Conservation (phyloP, 2,888 invertebrate species). For the Horisme vitalbata region DNA sequence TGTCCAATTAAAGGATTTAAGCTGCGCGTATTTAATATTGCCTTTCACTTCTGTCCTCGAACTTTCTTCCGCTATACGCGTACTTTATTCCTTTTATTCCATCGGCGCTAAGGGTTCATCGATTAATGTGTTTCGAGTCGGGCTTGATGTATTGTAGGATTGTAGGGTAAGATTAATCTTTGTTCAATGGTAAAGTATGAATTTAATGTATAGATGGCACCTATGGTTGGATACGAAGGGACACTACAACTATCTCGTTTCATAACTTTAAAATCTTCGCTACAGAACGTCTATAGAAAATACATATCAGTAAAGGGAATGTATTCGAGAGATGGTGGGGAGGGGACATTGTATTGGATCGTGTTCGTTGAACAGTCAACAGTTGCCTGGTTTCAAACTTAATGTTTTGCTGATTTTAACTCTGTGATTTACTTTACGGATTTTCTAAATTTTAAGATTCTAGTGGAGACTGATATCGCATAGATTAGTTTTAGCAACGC, state of each 20-base stretch:
- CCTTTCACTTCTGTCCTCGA: slow-evolving; percentile 41
- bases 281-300: slow-evolving; percentile 72
- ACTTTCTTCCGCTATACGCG: slow-evolving; percentile 46
- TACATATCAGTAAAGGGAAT: slow-evolving; percentile 77
- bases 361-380: slow-evolving; percentile 49
- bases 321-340: slow-evolving; percentile 64
- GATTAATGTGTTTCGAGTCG: slow-evolving; percentile 58
- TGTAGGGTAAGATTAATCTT: slow-evolving; percentile 70
- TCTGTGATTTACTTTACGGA: slow-evolving; percentile 82
- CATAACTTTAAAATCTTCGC: slow-evolving; percentile 55
- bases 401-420: slow-evolving; percentile 78
- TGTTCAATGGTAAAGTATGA: slow-evolving; percentile 74
- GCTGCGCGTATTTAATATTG: slow-evolving; percentile 44
- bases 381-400: slow-evolving; percentile 65
- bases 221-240: slow-evolving; percentile 74
- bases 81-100: slow-evolving; percentile 39
- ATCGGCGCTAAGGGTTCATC: slow-evolving; percentile 44
- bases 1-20: slow-evolving; percentile 39
- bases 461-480: slow-evolving; percentile 83
- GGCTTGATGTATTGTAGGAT: slow-evolving; percentile 70
- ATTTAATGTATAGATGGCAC: slow-evolving; percentile 66
- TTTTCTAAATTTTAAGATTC: slow-evolving; percentile 81
- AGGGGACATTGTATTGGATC: slow-evolving; percentile 32
- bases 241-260: slow-evolving; percentile 65
- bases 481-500: slow-evolving; percentile 83